Evolutionary conservation across 2,797 vertebrate species (phyloP).

Genomic region (Falco peregrinus): DNA sequence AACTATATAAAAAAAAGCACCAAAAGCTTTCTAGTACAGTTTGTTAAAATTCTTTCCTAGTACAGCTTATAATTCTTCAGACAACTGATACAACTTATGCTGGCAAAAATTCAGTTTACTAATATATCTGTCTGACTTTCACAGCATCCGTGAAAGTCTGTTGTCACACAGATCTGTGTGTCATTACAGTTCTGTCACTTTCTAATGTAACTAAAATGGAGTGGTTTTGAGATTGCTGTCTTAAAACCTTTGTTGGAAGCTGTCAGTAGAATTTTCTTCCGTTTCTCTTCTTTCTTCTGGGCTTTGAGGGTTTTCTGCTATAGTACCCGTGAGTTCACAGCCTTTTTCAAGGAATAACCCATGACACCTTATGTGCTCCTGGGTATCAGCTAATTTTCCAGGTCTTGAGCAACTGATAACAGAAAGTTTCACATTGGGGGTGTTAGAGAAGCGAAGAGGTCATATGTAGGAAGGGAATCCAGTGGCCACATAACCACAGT

Average conservation of each 20-base stretch:
- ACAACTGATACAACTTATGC: background rate
- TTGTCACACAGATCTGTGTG: background rate
- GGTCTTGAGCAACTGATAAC: background rate
- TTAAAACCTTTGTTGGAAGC: background rate
- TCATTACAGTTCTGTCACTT: background rate
- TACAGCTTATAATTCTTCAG: background rate
- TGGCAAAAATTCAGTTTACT: conserved; percentile 11
- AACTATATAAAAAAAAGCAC: background rate
- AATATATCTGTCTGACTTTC: background rate
- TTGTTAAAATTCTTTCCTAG: background rate
- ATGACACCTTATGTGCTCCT: background rate
- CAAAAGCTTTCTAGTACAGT: background rate
- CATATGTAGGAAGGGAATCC: background rate
- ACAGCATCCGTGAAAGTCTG: background rate
- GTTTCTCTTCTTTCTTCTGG: background rate
- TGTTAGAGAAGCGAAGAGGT: background rate
- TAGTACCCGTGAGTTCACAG: background rate
- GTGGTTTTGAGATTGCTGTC: background rate
- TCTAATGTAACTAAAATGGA: background rate
- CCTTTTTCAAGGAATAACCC: background rate
- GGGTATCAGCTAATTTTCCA: background rate
- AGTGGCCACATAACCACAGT: background rate
- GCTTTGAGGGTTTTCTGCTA: background rate
- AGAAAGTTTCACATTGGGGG: background rate
- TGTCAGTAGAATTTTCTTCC: background rate